Percentiles rank a stretch among this genome's conserved stretches.
These are phyloP conservation scores for Ecliptopera silaceata DNA, from an alignment of 2,888 invertebrate genomes.

Conservation along the genomic window DNA sequence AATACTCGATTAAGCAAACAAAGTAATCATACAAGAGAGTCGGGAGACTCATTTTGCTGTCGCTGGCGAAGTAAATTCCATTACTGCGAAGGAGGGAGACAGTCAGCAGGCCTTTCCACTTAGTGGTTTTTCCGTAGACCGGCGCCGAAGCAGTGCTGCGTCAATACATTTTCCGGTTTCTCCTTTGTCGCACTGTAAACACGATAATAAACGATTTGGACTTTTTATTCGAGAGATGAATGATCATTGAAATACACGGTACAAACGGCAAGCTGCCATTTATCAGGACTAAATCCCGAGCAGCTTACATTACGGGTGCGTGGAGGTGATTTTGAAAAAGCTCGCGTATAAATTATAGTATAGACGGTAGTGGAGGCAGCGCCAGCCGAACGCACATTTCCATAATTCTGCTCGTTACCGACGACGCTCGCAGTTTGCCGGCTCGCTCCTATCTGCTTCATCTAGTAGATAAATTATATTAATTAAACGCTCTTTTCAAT, in stretches of 20 bases:
- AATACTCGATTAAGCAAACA: background rate
- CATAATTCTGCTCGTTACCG: slow-evolving; percentile 73
- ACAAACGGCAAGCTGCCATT: slow-evolving; percentile 47
- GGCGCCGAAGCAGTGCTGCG: slow-evolving; percentile 41
- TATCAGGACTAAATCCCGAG: slow-evolving; percentile 50
- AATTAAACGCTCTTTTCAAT: slow-evolving; percentile 42
- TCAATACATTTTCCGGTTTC: slow-evolving; percentile 42
- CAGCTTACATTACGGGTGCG: slow-evolving; percentile 45
- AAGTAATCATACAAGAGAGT: slow-evolving; percentile 30
- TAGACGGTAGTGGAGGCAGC: slow-evolving; percentile 32
- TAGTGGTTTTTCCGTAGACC: slow-evolving; percentile 55
- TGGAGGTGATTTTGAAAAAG: slow-evolving; percentile 54
- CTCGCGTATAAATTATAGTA: slow-evolving; percentile 56
- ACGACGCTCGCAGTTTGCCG: slow-evolving; percentile 40
- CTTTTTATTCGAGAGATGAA: slow-evolving; percentile 26
- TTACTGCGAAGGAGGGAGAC: slow-evolving; percentile 50
- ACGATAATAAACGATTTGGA: slow-evolving; percentile 17
- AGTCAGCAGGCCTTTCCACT: slow-evolving; percentile 55
- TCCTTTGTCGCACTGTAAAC: slow-evolving; percentile 22
- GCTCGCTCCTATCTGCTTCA: slow-evolving; percentile 54
- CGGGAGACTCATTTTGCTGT: slow-evolving; percentile 41
- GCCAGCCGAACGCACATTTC: slow-evolving; percentile 55
- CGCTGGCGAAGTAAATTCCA: slow-evolving; percentile 57
- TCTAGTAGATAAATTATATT: slow-evolving; percentile 53
- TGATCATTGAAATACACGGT: slow-evolving; percentile 38